Percentiles rank a stretch among this genome's conserved stretches.
Evolutionary conservation across 2,113 vertebrate genomes (phyloP).

Genomic region (Nannospalax galili): DNA sequence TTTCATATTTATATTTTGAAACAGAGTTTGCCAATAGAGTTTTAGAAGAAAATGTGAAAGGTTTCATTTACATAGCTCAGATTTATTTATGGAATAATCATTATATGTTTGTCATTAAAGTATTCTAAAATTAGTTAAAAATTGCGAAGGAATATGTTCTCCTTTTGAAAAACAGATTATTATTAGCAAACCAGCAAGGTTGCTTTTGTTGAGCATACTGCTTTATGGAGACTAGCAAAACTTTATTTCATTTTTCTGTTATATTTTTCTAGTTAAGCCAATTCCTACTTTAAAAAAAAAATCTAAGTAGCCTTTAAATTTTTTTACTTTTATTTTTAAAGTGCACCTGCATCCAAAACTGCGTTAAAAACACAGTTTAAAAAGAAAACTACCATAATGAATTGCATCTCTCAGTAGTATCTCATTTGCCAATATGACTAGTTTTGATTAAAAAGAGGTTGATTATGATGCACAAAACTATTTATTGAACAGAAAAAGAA

Average conservation of each 20-base stretch:
- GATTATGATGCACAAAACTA: conserved; percentile 70
- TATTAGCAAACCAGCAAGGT: neutral
- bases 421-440: conserved; percentile 71
- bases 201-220: neutral
- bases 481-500: conserved; percentile 51
- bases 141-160: neutral
- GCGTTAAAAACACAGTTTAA: conserved; percentile 63
- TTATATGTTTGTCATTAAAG: conserved; percentile 49
- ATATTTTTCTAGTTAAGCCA: conserved; percentile 51
- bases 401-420: conserved; percentile 59
- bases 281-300: conserved; percentile 33
- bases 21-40: neutral
- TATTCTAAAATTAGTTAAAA: conserved; percentile 41
- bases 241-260: conserved; percentile 47
- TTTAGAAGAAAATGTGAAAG: conserved; percentile 39
- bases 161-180: conserved; percentile 31
- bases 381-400: conserved; percentile 68
- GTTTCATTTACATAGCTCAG: neutral
- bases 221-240: neutral
- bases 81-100: conserved; percentile 25
- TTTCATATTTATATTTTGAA: conserved; percentile 64
- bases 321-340: conserved; percentile 65
- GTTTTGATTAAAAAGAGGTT: conserved; percentile 78
- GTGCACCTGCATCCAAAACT: conserved; percentile 69
- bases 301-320: conserved; percentile 38